Evolutionary conservation across 2,888 invertebrate genomes (phyloP).

Genomic region (Cephus spinipes): DNA sequence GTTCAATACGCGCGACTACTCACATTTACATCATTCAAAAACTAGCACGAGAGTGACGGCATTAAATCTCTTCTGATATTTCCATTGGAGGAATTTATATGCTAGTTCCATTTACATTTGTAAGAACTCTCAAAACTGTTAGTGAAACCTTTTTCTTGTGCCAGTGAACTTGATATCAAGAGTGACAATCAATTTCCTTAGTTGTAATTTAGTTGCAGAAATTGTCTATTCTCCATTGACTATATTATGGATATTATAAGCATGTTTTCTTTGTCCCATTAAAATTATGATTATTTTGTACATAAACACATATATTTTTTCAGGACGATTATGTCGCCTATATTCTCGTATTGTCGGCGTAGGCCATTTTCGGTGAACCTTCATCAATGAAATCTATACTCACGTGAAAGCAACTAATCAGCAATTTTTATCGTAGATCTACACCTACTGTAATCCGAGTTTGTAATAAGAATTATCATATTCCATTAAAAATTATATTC

Average conservation of each 20-base stretch:
- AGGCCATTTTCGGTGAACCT: neutral
- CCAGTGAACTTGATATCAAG: neutral
- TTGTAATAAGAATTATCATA: slow-evolving; percentile 62
- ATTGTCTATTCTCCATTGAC: neutral
- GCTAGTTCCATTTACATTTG: neutral
- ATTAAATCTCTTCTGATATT: neutral
- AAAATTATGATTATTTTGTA: neutral
- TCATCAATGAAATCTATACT: neutral
- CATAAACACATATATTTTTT: slow-evolving; percentile 4
- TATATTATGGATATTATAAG: neutral
- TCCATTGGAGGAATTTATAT: neutral
- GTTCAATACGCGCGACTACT: neutral
- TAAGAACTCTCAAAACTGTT: neutral
- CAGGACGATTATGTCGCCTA: neutral
- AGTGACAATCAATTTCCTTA: neutral
- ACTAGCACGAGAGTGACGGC: neutral
- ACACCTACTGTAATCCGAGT: slow-evolving; percentile 53
- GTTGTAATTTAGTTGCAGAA: neutral
- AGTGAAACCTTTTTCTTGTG: neutral
- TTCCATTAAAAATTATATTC: slow-evolving; percentile 64
- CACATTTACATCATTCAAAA: neutral
- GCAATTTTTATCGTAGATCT: slow-evolving; percentile 31
- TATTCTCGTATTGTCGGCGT: neutral
- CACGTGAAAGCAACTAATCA: neutral
- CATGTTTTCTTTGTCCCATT: neutral